These are phyloP conservation scores for Leptinotarsa juncta DNA, from an alignment of 2,888 invertebrate species.

Conservation along the genomic window DNA sequence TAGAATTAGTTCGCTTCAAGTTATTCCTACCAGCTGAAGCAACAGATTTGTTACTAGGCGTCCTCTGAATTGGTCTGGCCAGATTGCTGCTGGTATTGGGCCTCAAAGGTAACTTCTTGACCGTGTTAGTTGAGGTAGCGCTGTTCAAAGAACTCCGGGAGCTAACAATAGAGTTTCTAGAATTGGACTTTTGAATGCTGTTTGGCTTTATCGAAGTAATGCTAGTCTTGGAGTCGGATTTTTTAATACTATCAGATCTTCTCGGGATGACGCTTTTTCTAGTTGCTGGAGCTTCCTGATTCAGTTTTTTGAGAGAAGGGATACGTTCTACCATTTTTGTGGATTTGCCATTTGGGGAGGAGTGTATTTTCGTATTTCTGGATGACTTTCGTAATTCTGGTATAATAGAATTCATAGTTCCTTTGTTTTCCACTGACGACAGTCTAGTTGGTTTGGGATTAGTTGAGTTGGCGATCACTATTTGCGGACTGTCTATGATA, in stretches of 20 bases:
- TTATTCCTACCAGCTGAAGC: slow-evolving; percentile 27
- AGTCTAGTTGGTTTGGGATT: slow-evolving; percentile 52
- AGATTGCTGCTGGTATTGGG: slow-evolving; percentile 54
- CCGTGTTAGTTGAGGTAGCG: slow-evolving; percentile 81
- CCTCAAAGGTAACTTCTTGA: slow-evolving; percentile 73
- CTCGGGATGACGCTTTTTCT: slow-evolving; percentile 63
- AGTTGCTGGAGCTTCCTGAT: slow-evolving; percentile 44
- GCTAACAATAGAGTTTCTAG: slow-evolving; percentile 82
- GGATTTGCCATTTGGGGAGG: slow-evolving; percentile 37
- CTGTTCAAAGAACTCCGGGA: slow-evolving; percentile 88
- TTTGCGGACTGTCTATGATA: slow-evolving; percentile 62
- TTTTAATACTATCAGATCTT: slow-evolving; percentile 62
- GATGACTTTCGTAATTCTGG: slow-evolving; percentile 48
- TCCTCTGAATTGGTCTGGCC: slow-evolving; percentile 43
- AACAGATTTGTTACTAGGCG: slow-evolving; percentile 50
- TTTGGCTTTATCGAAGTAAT: slow-evolving; percentile 51
- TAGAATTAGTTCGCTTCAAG: slow-evolving; percentile 35
- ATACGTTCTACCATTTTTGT: slow-evolving; percentile 52
- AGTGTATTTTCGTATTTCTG: slow-evolving; percentile 51
- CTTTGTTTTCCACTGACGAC: slow-evolving; percentile 65
- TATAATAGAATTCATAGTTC: slow-evolving; percentile 62
- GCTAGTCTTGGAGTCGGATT: slow-evolving; percentile 60
- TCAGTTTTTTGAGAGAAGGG: slow-evolving; percentile 54
- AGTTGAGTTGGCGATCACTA: slow-evolving; percentile 53
- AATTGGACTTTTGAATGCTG: slow-evolving; percentile 79